Percentiles rank a stretch among this genome's conserved stretches.
phyloP scores from a whole-genome alignment of 2,888 invertebrate genomes.

The Dolichopus griseipennis region DNA sequence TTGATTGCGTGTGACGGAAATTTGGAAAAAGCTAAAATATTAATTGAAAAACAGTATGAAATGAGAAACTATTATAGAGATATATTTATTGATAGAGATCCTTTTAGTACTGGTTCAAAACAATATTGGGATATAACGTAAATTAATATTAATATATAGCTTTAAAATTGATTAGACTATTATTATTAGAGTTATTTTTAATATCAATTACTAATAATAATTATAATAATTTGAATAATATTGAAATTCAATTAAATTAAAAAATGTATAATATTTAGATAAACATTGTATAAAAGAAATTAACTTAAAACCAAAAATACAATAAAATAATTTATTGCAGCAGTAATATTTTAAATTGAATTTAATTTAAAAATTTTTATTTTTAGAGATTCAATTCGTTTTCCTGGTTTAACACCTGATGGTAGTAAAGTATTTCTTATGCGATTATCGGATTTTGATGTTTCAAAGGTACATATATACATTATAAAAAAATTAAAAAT shows the following conservation, averaged over 20 bases:
- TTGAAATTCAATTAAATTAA: too few relatives aligned
- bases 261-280: too few relatives aligned
- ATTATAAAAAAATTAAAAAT: too few relatives aligned
- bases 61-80: conserved; percentile 46
- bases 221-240: too few relatives aligned
- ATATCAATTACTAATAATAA: too few relatives aligned
- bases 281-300: too few relatives aligned
- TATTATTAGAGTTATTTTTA: too few relatives aligned
- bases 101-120: conserved; percentile 28
- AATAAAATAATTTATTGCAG: too few relatives aligned
- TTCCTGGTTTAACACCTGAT: conserved; percentile 35
- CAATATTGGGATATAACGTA: not conserved
- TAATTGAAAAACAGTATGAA: conserved; percentile 41
- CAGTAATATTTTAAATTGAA: too few relatives aligned
- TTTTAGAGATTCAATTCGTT: conserved; percentile 29
- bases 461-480: conserved; percentile 29
- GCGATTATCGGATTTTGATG: conserved; percentile 30
- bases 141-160: too few relatives aligned
- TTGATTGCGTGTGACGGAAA: conserved; percentile 33
- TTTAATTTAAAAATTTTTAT: not conserved
- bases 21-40: conserved; percentile 30
- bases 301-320: too few relatives aligned
- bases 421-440: conserved; percentile 29
- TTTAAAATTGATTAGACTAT: too few relatives aligned
- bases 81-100: conserved; percentile 47